phyloP scores from a whole-genome alignment of 2,888 invertebrate genomes.

The Latrodectus elegans region DNA sequence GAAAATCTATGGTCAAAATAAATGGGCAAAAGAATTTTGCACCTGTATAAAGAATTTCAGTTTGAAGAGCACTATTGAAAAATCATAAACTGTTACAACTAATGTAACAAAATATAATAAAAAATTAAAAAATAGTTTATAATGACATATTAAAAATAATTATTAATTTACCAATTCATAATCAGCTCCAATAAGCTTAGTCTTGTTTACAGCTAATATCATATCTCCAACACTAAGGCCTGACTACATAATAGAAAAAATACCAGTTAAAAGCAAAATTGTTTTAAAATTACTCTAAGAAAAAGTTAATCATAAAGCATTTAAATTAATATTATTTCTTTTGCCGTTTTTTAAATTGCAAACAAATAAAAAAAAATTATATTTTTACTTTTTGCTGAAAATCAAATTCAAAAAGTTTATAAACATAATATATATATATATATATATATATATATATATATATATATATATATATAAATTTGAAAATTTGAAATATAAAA shows the following conservation, averaged over 20 bases:
- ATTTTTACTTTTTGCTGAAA: not conserved
- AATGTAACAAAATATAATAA: too few species aligned
- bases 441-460: too few species aligned
- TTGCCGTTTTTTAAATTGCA: not conserved
- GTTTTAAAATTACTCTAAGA: not conserved
- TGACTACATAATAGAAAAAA: constrained; percentile 77
- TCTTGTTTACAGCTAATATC: constrained; percentile 95
- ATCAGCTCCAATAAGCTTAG: constrained; percentile 88
- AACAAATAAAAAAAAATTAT: too few species aligned
- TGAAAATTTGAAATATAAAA: too few species aligned
- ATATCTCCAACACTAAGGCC: constrained; percentile 97
- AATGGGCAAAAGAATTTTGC: too few species aligned
- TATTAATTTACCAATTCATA: constrained; percentile 79
- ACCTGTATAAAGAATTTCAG: too few species aligned
- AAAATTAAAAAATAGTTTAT: too few species aligned
- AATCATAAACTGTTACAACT: too few species aligned
- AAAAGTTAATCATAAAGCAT: not conserved
- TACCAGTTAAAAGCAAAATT: not conserved
- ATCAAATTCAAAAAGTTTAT: not conserved
- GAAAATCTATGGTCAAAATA: too few species aligned
- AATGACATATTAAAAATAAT: too few species aligned
- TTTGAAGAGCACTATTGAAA: too few species aligned
- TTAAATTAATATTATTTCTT: not conserved
- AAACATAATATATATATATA: not conserved
- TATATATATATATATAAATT: too few species aligned